These are phyloP conservation scores for Astyanax mexicanus DNA, from an alignment of 2,797 vertebrate genomes.

Conservation along the genomic window DNA sequence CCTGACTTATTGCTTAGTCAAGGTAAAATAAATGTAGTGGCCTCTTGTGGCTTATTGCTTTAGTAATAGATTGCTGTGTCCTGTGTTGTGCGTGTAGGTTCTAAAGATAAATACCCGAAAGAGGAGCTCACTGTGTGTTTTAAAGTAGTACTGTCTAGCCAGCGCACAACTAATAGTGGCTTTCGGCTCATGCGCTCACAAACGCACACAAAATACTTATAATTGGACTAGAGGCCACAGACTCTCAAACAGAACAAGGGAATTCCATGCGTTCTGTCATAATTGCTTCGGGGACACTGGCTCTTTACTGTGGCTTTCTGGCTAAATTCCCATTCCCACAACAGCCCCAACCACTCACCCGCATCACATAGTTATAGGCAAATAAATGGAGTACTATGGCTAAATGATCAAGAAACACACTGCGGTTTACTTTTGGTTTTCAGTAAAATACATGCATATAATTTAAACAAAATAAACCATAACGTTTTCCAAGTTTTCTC, in stretches of 20 bases:
- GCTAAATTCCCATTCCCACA: background rate
- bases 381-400: conserved; percentile 11
- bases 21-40: background rate
- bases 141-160: background rate
- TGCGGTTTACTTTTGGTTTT: background rate
- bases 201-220: background rate
- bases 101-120: background rate
- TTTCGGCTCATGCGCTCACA: background rate
- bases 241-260: background rate
- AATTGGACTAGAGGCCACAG: background rate
- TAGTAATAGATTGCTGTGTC: background rate
- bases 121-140: background rate
- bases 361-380: background rate
- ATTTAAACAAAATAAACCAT: background rate
- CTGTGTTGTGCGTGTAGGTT: background rate
- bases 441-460: conserved; percentile 4
- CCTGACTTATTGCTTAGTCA: no score
- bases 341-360: background rate
- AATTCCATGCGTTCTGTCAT: conserved; percentile 1
- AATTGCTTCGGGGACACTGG: conserved; percentile 30
- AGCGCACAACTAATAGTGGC: background rate
- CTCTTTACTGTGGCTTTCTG: background rate
- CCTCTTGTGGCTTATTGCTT: background rate
- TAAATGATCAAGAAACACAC: background rate
- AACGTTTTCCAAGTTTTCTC: background rate